Percentiles rank a stretch among this genome's conserved stretches.
These are phyloP conservation scores for Atta colombica DNA, from an alignment of 1,140 invertebrate genomes.

Conservation along the genomic window DNA sequence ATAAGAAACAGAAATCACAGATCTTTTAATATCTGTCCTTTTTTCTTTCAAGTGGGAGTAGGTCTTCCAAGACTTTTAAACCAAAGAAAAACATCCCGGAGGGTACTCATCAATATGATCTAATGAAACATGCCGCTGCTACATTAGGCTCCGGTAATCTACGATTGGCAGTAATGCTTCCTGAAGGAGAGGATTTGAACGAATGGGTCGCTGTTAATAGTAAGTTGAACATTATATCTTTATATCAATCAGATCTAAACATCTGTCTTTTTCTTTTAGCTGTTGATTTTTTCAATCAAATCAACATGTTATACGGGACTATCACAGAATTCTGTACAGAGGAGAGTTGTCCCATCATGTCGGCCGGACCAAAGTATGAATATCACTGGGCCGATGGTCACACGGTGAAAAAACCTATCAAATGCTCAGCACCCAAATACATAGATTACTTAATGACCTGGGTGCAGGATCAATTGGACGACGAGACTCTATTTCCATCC, in stretches of 20 bases:
- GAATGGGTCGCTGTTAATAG: conserved; percentile 99
- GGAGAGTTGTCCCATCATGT: conserved; percentile 99
- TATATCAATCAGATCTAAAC: not conserved
- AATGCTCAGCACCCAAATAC: conserved; percentile 99
- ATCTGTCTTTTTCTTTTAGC: conserved; percentile 88
- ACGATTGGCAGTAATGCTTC: conserved; percentile 97
- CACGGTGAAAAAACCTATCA: conserved; percentile 99
- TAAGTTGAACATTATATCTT: conserved; percentile 87
- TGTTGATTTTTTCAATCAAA: conserved; percentile 99
- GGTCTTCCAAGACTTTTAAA: conserved; percentile 98
- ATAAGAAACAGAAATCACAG: conserved; percentile 51
- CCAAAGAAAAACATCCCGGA: conserved; percentile 99
- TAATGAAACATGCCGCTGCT: conserved; percentile 99
- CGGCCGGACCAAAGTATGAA: conserved; percentile 99
- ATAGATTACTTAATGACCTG: conserved; percentile 99
- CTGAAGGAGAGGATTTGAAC: conserved; percentile 99
- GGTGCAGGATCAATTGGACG: conserved; percentile 99
- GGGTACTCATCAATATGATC: conserved; percentile 99
- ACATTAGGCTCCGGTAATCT: conserved; percentile 99
- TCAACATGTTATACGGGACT: conserved; percentile 99
- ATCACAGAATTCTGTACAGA: conserved; percentile 99
- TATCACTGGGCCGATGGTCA: conserved; percentile 99
- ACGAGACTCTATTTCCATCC: conserved; percentile 99
- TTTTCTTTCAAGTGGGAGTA: conserved; percentile 89
- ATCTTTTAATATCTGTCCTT: conserved; percentile 34